phyloP scores from a whole-genome alignment of 2,888 invertebrate genomes.

The Andrena dorsata region DNA sequence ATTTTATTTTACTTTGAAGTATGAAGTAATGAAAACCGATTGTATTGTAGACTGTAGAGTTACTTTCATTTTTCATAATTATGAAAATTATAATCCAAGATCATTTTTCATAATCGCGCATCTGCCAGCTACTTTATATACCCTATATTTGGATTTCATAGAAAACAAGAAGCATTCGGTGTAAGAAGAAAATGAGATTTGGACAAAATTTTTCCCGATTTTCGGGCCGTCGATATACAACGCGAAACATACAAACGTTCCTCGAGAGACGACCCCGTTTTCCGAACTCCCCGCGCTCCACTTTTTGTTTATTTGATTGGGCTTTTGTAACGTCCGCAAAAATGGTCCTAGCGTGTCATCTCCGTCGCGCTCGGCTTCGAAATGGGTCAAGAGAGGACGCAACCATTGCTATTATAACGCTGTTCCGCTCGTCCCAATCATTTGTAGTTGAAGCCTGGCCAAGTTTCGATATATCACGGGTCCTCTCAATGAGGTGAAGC shows the following conservation, averaged over 20 bases:
- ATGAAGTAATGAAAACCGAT: too few species aligned
- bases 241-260: conserved; percentile 63
- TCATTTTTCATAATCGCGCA: too few species aligned
- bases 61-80: too few species aligned
- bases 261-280: conserved; percentile 46
- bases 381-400: conserved; percentile 73
- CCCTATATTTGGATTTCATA: neutral
- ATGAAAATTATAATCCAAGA: too few species aligned
- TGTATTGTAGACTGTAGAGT: too few species aligned
- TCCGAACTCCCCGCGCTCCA: conserved; percentile 17
- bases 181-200: neutral
- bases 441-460: conserved; percentile 81
- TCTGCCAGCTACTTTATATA: too few species aligned
- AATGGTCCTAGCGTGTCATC: conserved; percentile 62
- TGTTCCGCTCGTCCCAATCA: conserved; percentile 76
- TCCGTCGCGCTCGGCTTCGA: conserved; percentile 49
- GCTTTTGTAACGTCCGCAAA: conserved; percentile 59
- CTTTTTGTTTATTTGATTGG: conserved; percentile 55
- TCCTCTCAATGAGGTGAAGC: conserved; percentile 79
- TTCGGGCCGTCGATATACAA: conserved; percentile 58
- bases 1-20: too few species aligned
- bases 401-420: conserved; percentile 75
- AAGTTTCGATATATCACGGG: conserved; percentile 80
- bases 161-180: neutral
- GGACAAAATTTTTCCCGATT: conserved; percentile 42